Conservation (phyloP, 2,113 vertebrate species). For the Triplophysa siluroides region DNA sequence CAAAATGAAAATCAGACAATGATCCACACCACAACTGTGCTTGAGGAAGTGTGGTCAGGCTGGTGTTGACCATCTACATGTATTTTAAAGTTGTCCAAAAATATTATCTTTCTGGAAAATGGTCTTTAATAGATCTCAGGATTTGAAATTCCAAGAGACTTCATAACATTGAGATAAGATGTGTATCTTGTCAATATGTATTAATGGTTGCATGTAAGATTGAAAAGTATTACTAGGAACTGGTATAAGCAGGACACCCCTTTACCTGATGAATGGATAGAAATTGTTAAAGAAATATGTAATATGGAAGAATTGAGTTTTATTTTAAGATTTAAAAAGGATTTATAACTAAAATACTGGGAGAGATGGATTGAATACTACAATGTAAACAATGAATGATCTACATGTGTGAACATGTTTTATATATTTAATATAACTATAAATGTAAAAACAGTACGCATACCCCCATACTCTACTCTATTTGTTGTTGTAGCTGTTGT, state of each 20-base stretch:
- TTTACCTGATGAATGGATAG: not conserved
- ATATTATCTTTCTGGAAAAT: not conserved
- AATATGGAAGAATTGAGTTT: not conserved
- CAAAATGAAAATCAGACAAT: constrained; percentile 13
- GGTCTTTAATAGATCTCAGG: not conserved
- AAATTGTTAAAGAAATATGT: not conserved
- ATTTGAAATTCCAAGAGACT: not conserved
- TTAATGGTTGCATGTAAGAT: not conserved
- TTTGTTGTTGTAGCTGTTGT: too few species aligned
- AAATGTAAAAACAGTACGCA: too few species aligned
- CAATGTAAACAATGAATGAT: not conserved
- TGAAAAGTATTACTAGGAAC: not conserved
- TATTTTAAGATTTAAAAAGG: not conserved
- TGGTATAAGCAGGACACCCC: not conserved
- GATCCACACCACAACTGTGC: not conserved
- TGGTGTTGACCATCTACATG: not conserved
- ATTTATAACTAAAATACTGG: not conserved
- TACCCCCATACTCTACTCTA: too few species aligned
- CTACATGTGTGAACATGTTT: not conserved
- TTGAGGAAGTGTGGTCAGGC: not conserved
- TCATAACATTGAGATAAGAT: not conserved
- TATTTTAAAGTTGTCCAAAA: not conserved
- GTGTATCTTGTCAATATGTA: not conserved
- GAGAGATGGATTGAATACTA: not conserved
- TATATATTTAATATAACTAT: too few species aligned